A percentile compares a stretch with the other conserved stretches of the same genome.
phyloP scores from a whole-genome alignment of 2,797 vertebrate genomes.

The Linurgus olivaceus region DNA sequence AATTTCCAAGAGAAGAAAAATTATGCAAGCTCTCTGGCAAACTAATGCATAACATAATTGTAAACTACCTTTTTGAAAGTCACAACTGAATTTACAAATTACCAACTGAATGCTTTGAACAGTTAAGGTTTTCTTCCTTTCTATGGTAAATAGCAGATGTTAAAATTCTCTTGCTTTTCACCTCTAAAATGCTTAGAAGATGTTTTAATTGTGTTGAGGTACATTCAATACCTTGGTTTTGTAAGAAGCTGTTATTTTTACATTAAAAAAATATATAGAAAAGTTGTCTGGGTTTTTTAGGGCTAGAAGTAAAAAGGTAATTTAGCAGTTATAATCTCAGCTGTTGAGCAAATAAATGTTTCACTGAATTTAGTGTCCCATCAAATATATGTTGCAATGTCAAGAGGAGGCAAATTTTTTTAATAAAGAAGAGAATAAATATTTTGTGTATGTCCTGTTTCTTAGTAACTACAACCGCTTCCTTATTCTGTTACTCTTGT shows the following conservation, averaged over 20 bases:
- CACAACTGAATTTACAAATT: neutral
- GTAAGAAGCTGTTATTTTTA: neutral
- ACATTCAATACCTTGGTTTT: neutral
- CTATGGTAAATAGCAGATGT: neutral
- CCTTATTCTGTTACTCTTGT: neutral
- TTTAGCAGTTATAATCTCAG: neutral
- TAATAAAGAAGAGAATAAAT: neutral
- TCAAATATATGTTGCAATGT: neutral
- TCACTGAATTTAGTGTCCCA: neutral
- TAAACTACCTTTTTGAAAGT: fast-evolving
- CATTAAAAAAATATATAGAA: neutral
- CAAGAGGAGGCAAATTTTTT: neutral
- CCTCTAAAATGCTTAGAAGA: neutral
- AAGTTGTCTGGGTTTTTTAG: neutral
- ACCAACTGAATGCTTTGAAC: neutral
- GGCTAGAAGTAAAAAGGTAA: neutral
- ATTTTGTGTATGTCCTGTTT: neutral
- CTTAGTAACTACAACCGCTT: neutral
- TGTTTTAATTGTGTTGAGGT: neutral
- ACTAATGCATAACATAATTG: neutral
- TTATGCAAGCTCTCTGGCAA: neutral
- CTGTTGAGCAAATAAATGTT: neutral
- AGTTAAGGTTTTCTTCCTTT: neutral
- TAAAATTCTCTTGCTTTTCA: neutral
- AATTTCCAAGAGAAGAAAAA: neutral